phyloP scores from a whole-genome alignment of 1,140 invertebrate species.

The Oncopeltus fasciatus region DNA sequence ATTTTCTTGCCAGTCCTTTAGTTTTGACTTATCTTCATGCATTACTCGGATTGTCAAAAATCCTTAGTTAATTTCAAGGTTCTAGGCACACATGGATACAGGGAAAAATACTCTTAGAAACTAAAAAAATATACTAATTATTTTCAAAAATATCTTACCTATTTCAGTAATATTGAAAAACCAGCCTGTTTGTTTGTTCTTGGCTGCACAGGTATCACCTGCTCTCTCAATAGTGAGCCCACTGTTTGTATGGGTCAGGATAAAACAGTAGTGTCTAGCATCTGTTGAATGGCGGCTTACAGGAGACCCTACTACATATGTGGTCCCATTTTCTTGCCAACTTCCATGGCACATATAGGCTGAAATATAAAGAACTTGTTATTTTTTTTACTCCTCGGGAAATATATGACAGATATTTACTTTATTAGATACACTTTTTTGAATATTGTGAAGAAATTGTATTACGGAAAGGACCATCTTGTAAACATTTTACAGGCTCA shows the following conservation, averaged over 20 bases:
- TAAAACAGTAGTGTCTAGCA: constrained; percentile 31
- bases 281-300: constrained; percentile 31
- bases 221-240: constrained; percentile 16
- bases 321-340: constrained; percentile 50
- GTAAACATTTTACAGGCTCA: no score
- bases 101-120: background rate
- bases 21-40: background rate
- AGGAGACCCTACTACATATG: constrained; percentile 44
- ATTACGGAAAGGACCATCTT: no score
- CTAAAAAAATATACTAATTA: background rate
- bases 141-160: constrained; percentile 16
- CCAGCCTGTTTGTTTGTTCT: constrained; percentile 11
- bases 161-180: constrained; percentile 22
- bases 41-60: background rate
- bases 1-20: no score
- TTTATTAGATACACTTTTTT: no score
- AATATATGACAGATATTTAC: no score
- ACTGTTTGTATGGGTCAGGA: constrained; percentile 23
- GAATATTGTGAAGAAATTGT: no score
- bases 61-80: no score
- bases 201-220: constrained; percentile 18
- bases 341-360: constrained; percentile 50
- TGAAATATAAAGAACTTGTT: no score
- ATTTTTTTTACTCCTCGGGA: no score
- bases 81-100: no score